These are phyloP conservation scores for Cataglyphis rosenhaueri DNA, from an alignment of 2,888 invertebrate genomes.

Conservation along the genomic window DNA sequence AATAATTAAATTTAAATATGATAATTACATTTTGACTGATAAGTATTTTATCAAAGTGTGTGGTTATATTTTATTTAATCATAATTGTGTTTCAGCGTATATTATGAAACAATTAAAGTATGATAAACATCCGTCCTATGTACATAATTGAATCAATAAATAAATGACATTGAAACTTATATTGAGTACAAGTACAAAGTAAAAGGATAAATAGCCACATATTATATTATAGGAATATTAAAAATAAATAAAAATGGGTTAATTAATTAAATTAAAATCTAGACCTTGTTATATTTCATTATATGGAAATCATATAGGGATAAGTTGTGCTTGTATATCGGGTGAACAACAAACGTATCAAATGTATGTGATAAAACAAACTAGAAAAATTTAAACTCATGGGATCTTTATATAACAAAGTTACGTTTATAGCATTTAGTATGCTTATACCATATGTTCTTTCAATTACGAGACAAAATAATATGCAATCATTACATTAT, in stretches of 20 bases:
- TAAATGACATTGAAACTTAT: neutral
- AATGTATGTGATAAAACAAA: conserved; percentile 2
- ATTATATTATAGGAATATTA: neutral
- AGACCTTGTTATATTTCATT: neutral
- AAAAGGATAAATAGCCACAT: neutral
- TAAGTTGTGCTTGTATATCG: neutral
- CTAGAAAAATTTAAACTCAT: conserved; percentile 23
- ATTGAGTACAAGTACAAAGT: neutral
- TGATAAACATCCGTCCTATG: neutral
- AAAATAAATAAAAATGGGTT: neutral
- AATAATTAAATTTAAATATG: neutral
- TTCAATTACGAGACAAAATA: neutral
- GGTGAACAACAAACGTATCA: neutral
- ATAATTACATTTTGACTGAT: neutral
- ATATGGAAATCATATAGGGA: neutral
- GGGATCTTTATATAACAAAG: neutral
- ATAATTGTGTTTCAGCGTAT: neutral
- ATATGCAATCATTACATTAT: neutral
- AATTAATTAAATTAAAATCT: neutral
- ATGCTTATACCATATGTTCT: neutral
- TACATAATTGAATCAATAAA: neutral
- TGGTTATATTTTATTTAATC: neutral
- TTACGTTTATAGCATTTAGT: neutral
- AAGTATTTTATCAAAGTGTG: neutral
- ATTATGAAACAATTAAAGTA: neutral